Base-by-base conservation (phyloP, 2,797 vertebrate species). In the Pangasius sanitwongsei region DNA sequence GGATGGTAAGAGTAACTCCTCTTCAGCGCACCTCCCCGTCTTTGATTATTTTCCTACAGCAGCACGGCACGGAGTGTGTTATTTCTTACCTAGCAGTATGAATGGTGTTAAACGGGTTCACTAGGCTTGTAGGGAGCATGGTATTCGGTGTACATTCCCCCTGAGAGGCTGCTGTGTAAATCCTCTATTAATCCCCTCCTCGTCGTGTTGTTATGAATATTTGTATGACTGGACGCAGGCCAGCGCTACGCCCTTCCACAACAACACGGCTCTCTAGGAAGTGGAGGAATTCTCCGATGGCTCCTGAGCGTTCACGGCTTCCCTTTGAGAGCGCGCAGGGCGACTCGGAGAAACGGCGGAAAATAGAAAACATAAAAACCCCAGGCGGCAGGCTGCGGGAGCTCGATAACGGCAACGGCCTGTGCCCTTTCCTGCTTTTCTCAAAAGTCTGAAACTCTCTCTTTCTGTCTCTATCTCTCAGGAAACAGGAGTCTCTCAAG, bases 401-500 rank as follows among this genome's bases (percentile, higher is more conserved):
- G 78, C 69, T 83, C 57, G 69, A 83, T 87, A 85, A 87, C 74
- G 55, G 70, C 28, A 28, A 0, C 61, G 72, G 75, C 28, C 83
- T 25, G 25, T 20, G 41, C n/a, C 41, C 65, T 86, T 87, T 91
- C 91, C 90, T 92, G 89, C 86, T 87, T 91, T 87, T 78, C 57
- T 81, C 48, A 74, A 69, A 50, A 44, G 34, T 86, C 80, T 44
- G 31, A 74, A 70, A 44, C 70, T 70, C 77, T 81, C 83, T 77
- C n/a, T 77, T 53, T 85, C 41, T 69, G 81, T 74, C 77, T 89
- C 90, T 87, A 63, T 75, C 87, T 83, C 34, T 44, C 82, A 95
- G 95, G 94, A 95, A 94, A 91, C 94, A 93, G 93, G 1, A 25
- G 44, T 69, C 48, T 69, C 34, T 0, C 44, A 69, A 93, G 90